Evolutionary conservation across 2,797 vertebrate genomes (phyloP).

Genomic region (Pseudotriccus pelzelni): DNA sequence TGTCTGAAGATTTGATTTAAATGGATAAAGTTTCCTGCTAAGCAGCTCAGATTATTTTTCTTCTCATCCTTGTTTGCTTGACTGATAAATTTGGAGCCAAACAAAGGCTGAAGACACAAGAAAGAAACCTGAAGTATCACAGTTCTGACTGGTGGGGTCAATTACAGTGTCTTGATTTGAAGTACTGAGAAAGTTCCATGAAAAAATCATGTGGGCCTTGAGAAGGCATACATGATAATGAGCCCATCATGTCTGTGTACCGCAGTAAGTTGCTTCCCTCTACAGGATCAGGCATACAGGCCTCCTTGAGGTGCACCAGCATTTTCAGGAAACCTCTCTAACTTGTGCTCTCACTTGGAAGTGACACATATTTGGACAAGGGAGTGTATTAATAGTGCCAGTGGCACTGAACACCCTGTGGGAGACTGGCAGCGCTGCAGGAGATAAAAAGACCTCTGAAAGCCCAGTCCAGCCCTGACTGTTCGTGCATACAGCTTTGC

Average conservation of each 20-base stretch:
- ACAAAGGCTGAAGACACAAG: background rate
- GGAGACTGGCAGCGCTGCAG: background rate
- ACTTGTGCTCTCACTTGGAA: background rate
- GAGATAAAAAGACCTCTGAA: background rate
- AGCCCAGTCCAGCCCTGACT: background rate
- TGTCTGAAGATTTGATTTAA: constrained; percentile 49
- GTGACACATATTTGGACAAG: background rate
- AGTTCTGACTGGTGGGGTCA: background rate
- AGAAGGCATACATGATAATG: background rate
- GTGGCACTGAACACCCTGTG: background rate
- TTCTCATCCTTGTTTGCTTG: constrained; percentile 21
- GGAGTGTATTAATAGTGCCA: background rate
- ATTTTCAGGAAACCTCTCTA: background rate
- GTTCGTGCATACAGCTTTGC: background rate
- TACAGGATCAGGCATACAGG: background rate
- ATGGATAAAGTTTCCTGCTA: constrained; percentile 39
- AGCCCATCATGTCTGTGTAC: background rate
- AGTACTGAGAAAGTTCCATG: background rate
- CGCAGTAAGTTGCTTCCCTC: background rate
- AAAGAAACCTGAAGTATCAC: background rate
- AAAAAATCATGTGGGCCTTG: background rate
- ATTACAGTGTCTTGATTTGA: constrained; percentile 13
- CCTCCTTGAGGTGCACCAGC: background rate
- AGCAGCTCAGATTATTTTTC: constrained; percentile 1
- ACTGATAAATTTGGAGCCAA: constrained; percentile 1